A percentile compares a stretch with the other conserved stretches of the same genome.
Conservation (phyloP, 2,888 invertebrate genomes). For the Synergus japonicus region DNA sequence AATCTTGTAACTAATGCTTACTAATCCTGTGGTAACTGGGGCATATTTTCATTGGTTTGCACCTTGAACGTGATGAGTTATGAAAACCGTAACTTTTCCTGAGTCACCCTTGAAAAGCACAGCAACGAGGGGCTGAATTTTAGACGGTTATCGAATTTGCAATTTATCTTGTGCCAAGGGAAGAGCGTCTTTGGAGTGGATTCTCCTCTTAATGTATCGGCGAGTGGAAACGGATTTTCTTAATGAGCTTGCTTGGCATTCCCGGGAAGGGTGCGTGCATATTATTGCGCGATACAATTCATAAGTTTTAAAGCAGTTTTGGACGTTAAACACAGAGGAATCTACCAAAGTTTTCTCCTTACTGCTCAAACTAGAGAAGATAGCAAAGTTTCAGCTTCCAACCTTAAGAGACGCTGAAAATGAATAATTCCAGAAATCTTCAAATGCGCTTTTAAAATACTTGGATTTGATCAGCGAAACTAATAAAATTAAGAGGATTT, state of each 20-base stretch:
- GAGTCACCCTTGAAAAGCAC: slow-evolving; percentile 51
- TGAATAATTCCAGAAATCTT: slow-evolving; percentile 40
- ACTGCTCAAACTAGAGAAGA: neutral
- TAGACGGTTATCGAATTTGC: slow-evolving; percentile 61
- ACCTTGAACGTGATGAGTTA: slow-evolving; percentile 62
- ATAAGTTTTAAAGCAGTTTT: slow-evolving; percentile 52
- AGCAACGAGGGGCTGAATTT: slow-evolving; percentile 43
- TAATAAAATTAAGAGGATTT: too few relatives aligned
- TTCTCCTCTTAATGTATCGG: slow-evolving; percentile 56
- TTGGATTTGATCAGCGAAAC: neutral
- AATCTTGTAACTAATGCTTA: slow-evolving; percentile 69
- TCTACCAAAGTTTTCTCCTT: slow-evolving; percentile 32
- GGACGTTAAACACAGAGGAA: slow-evolving; percentile 31
- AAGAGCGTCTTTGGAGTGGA: slow-evolving; percentile 48
- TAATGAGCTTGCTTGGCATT: slow-evolving; percentile 49
- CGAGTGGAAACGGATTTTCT: slow-evolving; percentile 59
- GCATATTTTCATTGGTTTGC: slow-evolving; percentile 68
- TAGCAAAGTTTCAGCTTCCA: slow-evolving; percentile 33
- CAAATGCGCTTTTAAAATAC: neutral
- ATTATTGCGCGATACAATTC: slow-evolving; percentile 52
- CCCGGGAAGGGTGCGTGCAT: slow-evolving; percentile 46
- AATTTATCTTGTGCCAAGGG: slow-evolving; percentile 61
- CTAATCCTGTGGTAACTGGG: slow-evolving; percentile 71
- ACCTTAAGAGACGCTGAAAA: slow-evolving; percentile 55
- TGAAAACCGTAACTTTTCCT: slow-evolving; percentile 68